These are phyloP conservation scores for Protomyctophum bolini DNA, from an alignment of 2,113 vertebrate species.

Conservation along the genomic window DNA sequence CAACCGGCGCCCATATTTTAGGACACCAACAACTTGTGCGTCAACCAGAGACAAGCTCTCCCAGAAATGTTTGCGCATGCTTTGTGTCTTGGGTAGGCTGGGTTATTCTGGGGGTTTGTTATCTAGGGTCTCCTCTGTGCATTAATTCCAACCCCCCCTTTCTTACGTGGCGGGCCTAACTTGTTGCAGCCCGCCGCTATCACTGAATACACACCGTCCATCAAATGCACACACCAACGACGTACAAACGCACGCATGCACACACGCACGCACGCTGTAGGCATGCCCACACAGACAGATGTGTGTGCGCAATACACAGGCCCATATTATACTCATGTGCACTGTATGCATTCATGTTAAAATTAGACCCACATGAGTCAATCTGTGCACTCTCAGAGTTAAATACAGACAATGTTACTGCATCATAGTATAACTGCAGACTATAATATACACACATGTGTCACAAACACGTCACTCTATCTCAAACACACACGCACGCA, in stretches of 20 bases:
- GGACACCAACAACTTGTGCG: conserved; percentile 36
- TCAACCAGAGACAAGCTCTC: conserved; percentile 53
- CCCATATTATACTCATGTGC: too few relatives aligned
- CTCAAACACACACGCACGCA: neutral
- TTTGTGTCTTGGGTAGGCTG: conserved; percentile 62
- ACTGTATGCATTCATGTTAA: too few relatives aligned
- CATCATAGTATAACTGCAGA: too few relatives aligned
- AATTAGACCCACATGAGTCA: too few relatives aligned
- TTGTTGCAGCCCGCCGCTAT: conserved; percentile 45
- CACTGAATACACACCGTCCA: conserved; percentile 35
- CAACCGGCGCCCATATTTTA: conserved; percentile 39
- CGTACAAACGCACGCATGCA: neutral
- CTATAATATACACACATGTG: neutral
- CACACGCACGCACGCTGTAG: neutral
- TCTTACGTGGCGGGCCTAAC: conserved; percentile 43
- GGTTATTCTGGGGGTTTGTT: conserved; percentile 69
- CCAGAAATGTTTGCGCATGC: conserved; percentile 68
- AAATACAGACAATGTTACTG: too few relatives aligned
- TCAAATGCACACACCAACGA: conserved; percentile 7
- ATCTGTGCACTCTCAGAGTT: too few relatives aligned
- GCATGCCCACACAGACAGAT: neutral
- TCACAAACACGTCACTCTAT: conserved; percentile 1
- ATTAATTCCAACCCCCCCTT: conserved; percentile 44
- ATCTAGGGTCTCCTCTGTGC: conserved; percentile 60
- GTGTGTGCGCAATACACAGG: neutral